phyloP scores from a whole-genome alignment of 2,113 vertebrate genomes.

The Etia nguti region DNA sequence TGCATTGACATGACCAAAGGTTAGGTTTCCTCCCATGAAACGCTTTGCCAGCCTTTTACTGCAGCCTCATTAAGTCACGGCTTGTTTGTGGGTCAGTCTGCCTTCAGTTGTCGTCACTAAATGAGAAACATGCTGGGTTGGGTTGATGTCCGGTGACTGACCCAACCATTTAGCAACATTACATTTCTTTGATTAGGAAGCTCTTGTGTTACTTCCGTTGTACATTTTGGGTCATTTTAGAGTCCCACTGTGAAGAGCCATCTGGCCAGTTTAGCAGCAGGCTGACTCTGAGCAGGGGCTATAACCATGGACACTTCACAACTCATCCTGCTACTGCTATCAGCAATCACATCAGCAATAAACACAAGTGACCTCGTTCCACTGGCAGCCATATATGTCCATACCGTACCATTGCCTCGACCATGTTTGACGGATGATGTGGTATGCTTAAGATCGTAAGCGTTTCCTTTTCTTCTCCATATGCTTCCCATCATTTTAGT shows the following conservation, averaged over 20 bases:
- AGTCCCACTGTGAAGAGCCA: background rate
- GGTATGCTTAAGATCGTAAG: background rate
- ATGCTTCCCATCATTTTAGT: background rate
- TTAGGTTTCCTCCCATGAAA: background rate
- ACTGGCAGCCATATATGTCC: background rate
- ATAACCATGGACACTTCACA: background rate
- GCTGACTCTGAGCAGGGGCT: background rate
- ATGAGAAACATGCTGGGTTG: background rate
- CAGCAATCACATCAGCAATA: background rate
- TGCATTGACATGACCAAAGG: background rate
- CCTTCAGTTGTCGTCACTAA: background rate
- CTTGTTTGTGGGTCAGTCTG: background rate
- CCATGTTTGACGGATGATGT: background rate
- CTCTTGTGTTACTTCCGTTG: background rate
- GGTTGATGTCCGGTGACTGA: background rate
- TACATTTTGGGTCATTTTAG: background rate
- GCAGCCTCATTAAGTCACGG: background rate
- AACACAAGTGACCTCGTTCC: background rate
- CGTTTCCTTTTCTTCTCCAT: background rate
- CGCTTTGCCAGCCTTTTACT: background rate
- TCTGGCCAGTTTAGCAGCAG: background rate
- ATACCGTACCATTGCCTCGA: background rate
- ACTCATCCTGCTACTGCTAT: background rate
- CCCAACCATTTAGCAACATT: background rate
- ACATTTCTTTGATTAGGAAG: background rate